Evolutionary conservation across 2,797 vertebrate species (phyloP), one percentile per base, ranked within the genome.

Genomic region (Chrysocyon brachyurus): DNA sequence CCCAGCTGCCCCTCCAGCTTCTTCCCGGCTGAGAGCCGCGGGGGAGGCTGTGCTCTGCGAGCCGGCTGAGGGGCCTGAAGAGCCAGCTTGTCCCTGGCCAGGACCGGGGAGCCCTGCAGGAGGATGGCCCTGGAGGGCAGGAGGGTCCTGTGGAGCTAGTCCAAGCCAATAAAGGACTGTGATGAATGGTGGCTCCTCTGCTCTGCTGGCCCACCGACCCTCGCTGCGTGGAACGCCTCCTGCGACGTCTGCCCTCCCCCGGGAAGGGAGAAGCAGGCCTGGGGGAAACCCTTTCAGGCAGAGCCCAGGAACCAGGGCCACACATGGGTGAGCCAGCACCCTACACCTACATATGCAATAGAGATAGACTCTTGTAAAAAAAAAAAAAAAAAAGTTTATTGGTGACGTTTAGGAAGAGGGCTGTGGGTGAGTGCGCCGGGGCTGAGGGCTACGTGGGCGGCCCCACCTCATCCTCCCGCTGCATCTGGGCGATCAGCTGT

Each of bases 401-500:
- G 96, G 68, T 92, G 36, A 49, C 10, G 21, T 98, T 52, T 98
- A 98, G 97, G 92, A 94, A 95, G 97, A 98, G 98, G 68, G 93
- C 24, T 21, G 72, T 56, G 81, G 66, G 66, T 66, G 40, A 49
- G 36, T 96, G 77, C 54, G n/a, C 56, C 40, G 7, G 31, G 16
- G 19, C 46, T 1, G 21, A 6, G 0, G 7, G 88, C 83, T 98
- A 98, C 33, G 97, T 97, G 82, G 97, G 98, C 52, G 82, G 92
- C 81, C 99, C 99, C 0, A 99, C 99, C 26, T 99, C 98, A 0
- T 99, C 99, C 28, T 99, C 99, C 90, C 40, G 98, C 98, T 99
- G 98, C 98, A 99, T 99, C 98, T 99, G 98, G 82, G 99, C 98
- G 0, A 99, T 99, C 59, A 99, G 99, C 96, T 98, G 99, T 98